These are phyloP conservation scores for Calidris pugnax DNA, from an alignment of 2,113 vertebrate genomes.

Conservation along the genomic window DNA sequence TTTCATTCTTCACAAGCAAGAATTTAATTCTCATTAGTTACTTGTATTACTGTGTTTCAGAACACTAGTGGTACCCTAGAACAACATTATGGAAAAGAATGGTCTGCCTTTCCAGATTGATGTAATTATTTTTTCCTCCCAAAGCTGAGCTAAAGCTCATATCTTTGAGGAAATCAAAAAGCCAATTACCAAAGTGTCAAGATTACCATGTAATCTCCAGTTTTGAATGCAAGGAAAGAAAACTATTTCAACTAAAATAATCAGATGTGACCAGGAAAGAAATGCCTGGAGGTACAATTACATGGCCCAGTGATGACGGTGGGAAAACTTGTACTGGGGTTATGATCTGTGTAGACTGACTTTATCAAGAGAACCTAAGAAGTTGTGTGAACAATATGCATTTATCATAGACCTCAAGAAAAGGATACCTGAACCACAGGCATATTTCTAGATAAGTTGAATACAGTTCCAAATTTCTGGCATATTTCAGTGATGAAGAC, in stretches of 20 bases:
- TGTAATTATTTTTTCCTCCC: neutral
- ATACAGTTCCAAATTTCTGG: neutral
- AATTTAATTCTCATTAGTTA: neutral
- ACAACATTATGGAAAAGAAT: neutral
- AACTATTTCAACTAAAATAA: neutral
- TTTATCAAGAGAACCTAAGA: neutral
- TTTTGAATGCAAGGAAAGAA: neutral
- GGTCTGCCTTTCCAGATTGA: neutral
- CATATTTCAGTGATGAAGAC: neutral
- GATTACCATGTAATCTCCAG: neutral
- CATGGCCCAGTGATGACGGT: neutral
- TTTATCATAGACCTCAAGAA: neutral
- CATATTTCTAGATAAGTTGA: neutral
- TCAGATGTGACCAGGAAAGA: neutral
- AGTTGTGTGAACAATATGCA: neutral
- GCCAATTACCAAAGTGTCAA: neutral
- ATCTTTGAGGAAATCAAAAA: neutral
- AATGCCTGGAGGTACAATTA: neutral
- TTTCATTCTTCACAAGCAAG: neutral
- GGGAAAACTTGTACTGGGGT: neutral
- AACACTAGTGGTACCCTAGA: neutral
- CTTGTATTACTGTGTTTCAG: neutral
- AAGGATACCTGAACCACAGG: neutral
- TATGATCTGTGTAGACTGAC: neutral
- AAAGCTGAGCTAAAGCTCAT: neutral